Evolutionary conservation across 2,113 vertebrate species (phyloP).

Genomic region (Neolamprologus sp.): DNA sequence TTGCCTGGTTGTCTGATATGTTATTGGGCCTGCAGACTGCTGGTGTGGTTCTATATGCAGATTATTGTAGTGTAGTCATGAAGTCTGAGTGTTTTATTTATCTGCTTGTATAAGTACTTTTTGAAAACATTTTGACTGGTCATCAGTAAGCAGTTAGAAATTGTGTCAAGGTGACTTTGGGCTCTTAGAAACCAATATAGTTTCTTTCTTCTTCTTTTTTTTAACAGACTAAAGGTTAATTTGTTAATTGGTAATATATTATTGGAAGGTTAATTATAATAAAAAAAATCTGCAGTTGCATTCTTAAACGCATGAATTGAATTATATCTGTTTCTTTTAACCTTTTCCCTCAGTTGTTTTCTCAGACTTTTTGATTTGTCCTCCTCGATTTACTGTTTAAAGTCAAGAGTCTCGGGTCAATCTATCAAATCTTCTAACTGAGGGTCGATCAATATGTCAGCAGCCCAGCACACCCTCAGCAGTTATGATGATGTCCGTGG

Average conservation of each 20-base stretch:
- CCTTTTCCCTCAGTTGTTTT: neutral
- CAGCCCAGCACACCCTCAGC: constrained; percentile 65
- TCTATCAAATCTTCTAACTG: constrained; percentile 73
- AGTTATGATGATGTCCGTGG: constrained; percentile 77
- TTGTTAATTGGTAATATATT: neutral
- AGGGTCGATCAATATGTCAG: constrained; percentile 70
- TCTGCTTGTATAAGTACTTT: neutral
- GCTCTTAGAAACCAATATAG: neutral
- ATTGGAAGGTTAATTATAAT: neutral
- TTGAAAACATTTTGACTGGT: neutral
- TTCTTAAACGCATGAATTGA: neutral
- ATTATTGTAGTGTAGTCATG: neutral
- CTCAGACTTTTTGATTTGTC: constrained; percentile 15
- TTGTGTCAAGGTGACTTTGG: neutral
- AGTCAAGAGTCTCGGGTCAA: constrained; percentile 56
- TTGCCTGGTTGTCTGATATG: constrained; percentile 16
- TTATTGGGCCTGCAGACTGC: neutral
- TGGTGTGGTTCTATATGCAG: neutral
- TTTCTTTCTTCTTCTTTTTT: neutral
- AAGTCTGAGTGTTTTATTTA: neutral
- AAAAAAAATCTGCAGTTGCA: neutral
- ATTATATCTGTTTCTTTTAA: neutral
- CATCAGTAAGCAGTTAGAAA: neutral
- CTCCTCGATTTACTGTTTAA: constrained; percentile 42
- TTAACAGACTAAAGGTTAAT: neutral